A percentile compares a stretch with the other conserved stretches of the same genome.
These are phyloP conservation scores for Suricata suricatta DNA, from an alignment of 2,113 vertebrate species.

Conservation along the genomic window DNA sequence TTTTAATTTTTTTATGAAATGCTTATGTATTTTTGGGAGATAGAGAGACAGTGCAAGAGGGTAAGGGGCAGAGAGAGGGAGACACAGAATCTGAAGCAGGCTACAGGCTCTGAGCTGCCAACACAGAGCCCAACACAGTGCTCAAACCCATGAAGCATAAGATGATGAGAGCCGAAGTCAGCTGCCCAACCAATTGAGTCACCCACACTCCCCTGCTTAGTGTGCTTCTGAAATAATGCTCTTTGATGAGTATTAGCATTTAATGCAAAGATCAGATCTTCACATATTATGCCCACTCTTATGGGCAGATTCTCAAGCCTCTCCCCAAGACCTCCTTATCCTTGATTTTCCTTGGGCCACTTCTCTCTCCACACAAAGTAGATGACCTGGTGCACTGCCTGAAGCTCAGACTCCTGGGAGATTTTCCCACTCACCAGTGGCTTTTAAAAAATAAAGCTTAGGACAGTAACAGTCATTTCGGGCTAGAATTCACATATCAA, in stretches of 20 bases:
- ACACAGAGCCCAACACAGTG: too few relatives aligned
- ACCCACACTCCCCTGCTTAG: not conserved
- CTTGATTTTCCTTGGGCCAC: too few relatives aligned
- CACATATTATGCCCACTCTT: not conserved
- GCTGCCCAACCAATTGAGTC: too few relatives aligned
- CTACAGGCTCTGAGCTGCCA: too few relatives aligned
- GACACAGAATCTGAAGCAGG: too few relatives aligned
- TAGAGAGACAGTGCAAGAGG: too few relatives aligned
- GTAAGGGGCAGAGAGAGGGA: too few relatives aligned
- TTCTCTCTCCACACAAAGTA: not conserved
- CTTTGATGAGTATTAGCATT: not conserved
- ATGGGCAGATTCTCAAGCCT: not conserved
- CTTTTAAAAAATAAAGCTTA: not conserved
- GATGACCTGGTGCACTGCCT: not conserved
- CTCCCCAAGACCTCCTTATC: not conserved
- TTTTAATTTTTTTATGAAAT: too few relatives aligned
- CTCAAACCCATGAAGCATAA: too few relatives aligned
- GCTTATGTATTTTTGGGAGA: too few relatives aligned
- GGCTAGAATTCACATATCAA: not conserved
- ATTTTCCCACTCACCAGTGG: not conserved
- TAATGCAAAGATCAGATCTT: not conserved
- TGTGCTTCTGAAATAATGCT: not conserved
- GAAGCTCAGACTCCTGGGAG: not conserved
- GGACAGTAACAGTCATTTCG: not conserved
- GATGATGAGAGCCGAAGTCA: too few relatives aligned